Percentiles rank a stretch among this genome's conserved stretches.
Evolutionary conservation across 2,888 invertebrate genomes (phyloP).

Genomic region (Zaprionus obscuricornis): DNA sequence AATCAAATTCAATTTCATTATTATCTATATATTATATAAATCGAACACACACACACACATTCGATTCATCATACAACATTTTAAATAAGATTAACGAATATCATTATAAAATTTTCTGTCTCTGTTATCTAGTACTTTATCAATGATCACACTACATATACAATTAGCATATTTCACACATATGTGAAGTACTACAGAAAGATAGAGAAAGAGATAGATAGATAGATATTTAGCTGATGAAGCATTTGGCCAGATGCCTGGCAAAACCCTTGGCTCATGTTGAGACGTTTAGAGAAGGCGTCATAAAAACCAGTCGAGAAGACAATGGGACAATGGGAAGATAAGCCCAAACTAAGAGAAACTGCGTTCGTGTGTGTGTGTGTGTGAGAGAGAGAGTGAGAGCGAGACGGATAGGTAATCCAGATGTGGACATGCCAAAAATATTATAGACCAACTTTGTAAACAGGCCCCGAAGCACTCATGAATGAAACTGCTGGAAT

Average conservation of each 20-base stretch:
- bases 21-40: no score
- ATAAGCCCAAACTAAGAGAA: slow-evolving; percentile 39
- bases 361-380: slow-evolving; percentile 49
- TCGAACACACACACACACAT: no score
- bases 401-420: slow-evolving; percentile 20
- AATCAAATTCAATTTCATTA: no score
- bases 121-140: slow-evolving; percentile 16
- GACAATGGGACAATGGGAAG: slow-evolving; percentile 64
- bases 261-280: slow-evolving; percentile 31
- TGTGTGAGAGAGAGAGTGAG: neutral
- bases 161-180: slow-evolving; percentile 49
- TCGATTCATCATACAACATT: no score
- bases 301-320: slow-evolving; percentile 59
- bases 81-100: no score
- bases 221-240: no score
- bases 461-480: slow-evolving; percentile 17
- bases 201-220: neutral
- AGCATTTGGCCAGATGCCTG: slow-evolving; percentile 63
- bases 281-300: slow-evolving; percentile 46
- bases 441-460: slow-evolving; percentile 52
- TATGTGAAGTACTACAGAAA: no score
- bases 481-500: slow-evolving; percentile 55
- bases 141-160: slow-evolving; percentile 31
- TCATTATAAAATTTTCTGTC: no score
- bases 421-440: slow-evolving; percentile 66